Evolutionary conservation across 2,888 invertebrate genomes (phyloP).

Genomic region (Phaedon cochleariae): DNA sequence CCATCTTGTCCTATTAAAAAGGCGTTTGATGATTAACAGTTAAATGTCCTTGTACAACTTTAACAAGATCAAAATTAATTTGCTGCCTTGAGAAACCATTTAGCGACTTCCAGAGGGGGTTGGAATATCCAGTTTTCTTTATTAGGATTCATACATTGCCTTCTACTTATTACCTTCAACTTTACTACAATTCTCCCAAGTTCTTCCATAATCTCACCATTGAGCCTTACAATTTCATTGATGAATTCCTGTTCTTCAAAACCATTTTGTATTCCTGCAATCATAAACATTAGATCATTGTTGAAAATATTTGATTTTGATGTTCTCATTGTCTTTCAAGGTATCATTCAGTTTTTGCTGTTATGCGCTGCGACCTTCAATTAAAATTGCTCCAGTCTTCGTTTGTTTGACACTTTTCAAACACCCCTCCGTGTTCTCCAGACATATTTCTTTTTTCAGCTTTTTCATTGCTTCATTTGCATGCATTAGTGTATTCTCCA

Average conservation of each 20-base stretch:
- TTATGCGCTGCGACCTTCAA: slow-evolving; percentile 2
- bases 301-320: slow-evolving; percentile 5
- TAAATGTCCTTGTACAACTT: no score
- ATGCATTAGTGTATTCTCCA: not conserved
- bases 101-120: slow-evolving; percentile 3
- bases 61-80: slow-evolving; percentile 3
- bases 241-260: slow-evolving; percentile 1
- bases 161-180: not conserved
- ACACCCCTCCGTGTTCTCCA: not conserved
- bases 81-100: slow-evolving; percentile 16
- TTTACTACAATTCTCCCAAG: not conserved
- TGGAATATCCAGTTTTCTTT: slow-evolving; percentile 20
- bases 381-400: slow-evolving; percentile 2
- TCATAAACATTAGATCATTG: slow-evolving; percentile 15
- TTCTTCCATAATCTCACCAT: not conserved
- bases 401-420: slow-evolving; percentile 8
- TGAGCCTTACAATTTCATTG: slow-evolving; percentile 9
- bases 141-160: not conserved
- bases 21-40: no score
- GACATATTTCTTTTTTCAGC: slow-evolving; percentile 9
- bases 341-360: slow-evolving; percentile 5
- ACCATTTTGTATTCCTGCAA: slow-evolving; percentile 4
- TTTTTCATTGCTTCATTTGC: not conserved
- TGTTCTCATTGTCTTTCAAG: slow-evolving; percentile 5
- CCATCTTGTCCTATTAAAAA: not conserved